phyloP scores from a whole-genome alignment of 2,797 vertebrate genomes.

The Mergus octosetaceus region DNA sequence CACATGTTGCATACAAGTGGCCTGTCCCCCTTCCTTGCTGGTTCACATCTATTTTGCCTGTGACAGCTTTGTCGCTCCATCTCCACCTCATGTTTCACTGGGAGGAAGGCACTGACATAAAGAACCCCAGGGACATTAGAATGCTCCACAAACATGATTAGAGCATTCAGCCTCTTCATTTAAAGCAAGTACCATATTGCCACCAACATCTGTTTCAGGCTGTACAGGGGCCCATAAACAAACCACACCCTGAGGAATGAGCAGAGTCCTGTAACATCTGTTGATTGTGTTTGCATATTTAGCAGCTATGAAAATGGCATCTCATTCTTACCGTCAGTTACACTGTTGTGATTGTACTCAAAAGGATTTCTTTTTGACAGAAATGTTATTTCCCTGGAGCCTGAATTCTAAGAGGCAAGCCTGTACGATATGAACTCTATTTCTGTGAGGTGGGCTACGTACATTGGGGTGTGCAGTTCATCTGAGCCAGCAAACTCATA shows the following conservation, averaged over 20 bases:
- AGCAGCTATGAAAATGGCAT: neutral
- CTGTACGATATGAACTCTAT: neutral
- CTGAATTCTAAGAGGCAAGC: neutral
- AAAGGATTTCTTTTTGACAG: neutral
- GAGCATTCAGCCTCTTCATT: constrained; percentile 46
- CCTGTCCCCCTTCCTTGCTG: neutral
- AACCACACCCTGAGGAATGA: neutral
- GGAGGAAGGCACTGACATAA: constrained; percentile 3
- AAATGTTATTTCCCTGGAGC: neutral
- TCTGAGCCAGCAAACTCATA: neutral
- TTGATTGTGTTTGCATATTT: neutral
- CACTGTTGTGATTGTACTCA: neutral
- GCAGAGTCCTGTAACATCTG: neutral
- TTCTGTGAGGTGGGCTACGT: neutral
- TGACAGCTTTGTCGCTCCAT: neutral
- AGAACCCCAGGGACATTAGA: constrained; percentile 28
- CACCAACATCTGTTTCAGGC: constrained; percentile 36
- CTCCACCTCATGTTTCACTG: constrained; percentile 25
- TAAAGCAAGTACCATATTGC: constrained; percentile 35
- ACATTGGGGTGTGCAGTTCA: neutral
- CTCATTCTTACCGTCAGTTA: neutral
- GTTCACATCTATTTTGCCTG: neutral
- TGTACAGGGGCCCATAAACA: constrained; percentile 12
- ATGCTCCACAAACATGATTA: constrained; percentile 41
- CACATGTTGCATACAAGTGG: neutral